Percentiles rank a stretch among this genome's conserved stretches.
These are phyloP conservation scores for Epiblema foenella DNA, from an alignment of 2,888 invertebrate genomes.

Conservation along the genomic window DNA sequence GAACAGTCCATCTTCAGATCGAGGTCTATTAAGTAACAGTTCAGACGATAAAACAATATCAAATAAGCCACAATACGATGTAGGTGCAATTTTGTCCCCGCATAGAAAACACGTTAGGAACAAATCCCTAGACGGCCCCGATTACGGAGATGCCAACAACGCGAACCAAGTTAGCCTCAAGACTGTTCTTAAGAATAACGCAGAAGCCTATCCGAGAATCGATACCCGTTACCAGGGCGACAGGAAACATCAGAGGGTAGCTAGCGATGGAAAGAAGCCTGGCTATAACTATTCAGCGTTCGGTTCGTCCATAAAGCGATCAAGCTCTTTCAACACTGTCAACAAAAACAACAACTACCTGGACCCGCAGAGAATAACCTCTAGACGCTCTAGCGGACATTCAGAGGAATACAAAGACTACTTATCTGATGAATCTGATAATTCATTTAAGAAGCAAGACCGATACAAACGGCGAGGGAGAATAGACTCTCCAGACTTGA, in stretches of 20 bases:
- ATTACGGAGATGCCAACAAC: constrained; percentile 72
- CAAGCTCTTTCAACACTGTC: constrained; percentile 87
- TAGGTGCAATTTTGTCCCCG: constrained; percentile 70
- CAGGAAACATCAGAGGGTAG: constrained; percentile 66
- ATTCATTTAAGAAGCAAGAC: constrained; percentile 74
- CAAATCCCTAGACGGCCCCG: constrained; percentile 81
- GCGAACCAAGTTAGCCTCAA: constrained; percentile 74
- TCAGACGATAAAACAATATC: constrained; percentile 80
- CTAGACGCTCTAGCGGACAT: constrained; percentile 69
- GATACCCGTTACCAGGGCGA: constrained; percentile 78
- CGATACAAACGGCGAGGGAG: constrained; percentile 89
- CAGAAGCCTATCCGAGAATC: constrained; percentile 68
- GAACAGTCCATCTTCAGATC: constrained; percentile 76
- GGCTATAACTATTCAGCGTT: constrained; percentile 61
- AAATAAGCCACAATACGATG: constrained; percentile 71
- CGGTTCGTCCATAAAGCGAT: constrained; percentile 85
- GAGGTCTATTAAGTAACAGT: constrained; percentile 71
- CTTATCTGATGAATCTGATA: constrained; percentile 77
- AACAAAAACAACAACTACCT: constrained; percentile 76
- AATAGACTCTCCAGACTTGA: constrained; percentile 84
- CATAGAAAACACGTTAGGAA: constrained; percentile 83
- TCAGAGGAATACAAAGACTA: constrained; percentile 70
- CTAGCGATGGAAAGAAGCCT: constrained; percentile 65
- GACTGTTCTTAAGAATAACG: constrained; percentile 77
- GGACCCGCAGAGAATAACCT: constrained; percentile 60